Evolutionary conservation across 2,888 invertebrate genomes (phyloP).

Genomic region (Lepidochitona cinerea): DNA sequence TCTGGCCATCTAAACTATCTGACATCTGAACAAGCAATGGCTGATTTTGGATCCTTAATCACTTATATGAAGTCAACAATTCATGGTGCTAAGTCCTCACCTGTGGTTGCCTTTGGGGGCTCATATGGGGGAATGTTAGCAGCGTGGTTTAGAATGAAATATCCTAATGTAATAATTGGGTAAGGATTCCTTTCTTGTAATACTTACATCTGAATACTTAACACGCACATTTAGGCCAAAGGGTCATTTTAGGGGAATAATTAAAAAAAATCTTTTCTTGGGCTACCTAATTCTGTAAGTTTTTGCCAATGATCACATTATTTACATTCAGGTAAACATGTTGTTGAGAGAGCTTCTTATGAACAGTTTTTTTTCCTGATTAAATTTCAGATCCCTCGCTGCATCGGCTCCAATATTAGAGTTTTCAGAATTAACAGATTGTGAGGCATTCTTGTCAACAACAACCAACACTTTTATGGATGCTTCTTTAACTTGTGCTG

Average conservation of each 20-base stretch:
- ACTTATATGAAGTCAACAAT: constrained; percentile 76
- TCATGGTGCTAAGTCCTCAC: constrained; percentile 74
- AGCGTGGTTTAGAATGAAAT: constrained; percentile 96
- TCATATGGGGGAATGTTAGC: constrained; percentile 99
- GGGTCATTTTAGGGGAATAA: no score
- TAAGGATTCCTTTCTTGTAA: no score
- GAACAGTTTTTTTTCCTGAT: no score
- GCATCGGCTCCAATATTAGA: constrained; percentile 93
- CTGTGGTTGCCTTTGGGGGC: constrained; percentile 88
- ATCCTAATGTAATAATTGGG: constrained; percentile 89
- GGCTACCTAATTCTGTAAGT: no score
- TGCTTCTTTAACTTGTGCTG: constrained; percentile 77
- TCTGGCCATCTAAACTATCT: constrained; percentile 76
- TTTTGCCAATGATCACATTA: no score
- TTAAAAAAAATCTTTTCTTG: no score
- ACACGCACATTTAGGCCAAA: no score
- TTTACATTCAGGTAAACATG: no score
- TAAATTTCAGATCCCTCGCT: constrained; percentile 89
- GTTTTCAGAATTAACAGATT: constrained; percentile 85
- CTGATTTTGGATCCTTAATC: constrained; percentile 90
- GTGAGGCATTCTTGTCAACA: constrained; percentile 83
- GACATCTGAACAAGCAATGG: constrained; percentile 91
- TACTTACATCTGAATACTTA: no score
- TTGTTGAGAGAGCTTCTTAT: no score
- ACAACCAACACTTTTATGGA: constrained; percentile 83